Evolutionary conservation across 2,888 invertebrate species (phyloP).

Genomic region (Holacanthella duospinosa): DNA sequence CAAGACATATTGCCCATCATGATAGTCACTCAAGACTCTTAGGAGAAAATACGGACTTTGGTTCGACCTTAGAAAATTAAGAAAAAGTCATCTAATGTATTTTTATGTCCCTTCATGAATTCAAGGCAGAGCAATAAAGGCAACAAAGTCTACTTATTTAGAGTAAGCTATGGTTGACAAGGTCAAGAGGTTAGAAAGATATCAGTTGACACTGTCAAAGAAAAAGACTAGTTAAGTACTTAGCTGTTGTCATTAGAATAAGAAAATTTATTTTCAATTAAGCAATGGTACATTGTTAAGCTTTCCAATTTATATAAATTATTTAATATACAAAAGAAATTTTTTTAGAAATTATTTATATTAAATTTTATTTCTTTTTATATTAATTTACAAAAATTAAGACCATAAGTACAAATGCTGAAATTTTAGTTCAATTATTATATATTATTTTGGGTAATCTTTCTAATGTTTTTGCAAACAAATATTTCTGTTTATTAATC

Average conservation of each 20-base stretch:
- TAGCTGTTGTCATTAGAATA: no score
- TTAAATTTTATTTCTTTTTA: background rate
- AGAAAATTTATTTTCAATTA: no score
- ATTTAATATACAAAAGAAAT: no score
- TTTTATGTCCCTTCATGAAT: background rate
- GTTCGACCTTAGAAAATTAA: background rate
- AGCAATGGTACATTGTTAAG: no score
- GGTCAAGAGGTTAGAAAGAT: conserved; percentile 9
- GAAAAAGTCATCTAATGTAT: background rate
- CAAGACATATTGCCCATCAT: background rate
- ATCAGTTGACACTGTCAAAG: background rate
- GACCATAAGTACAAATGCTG: no score
- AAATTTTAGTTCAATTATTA: no score
- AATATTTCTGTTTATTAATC: no score
- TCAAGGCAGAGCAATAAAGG: background rate
- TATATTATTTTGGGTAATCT: no score
- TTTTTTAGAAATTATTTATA: background rate
- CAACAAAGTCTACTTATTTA: background rate
- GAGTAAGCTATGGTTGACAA: conserved; percentile 17
- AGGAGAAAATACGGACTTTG: background rate
- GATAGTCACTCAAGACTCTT: background rate
- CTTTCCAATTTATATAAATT: no score
- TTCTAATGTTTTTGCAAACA: no score
- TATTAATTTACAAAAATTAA: no score
- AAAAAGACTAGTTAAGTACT: no score